These are phyloP conservation scores for Cheirogaleus major DNA, from an alignment of 2,797 vertebrate genomes.

Conservation along the genomic window DNA sequence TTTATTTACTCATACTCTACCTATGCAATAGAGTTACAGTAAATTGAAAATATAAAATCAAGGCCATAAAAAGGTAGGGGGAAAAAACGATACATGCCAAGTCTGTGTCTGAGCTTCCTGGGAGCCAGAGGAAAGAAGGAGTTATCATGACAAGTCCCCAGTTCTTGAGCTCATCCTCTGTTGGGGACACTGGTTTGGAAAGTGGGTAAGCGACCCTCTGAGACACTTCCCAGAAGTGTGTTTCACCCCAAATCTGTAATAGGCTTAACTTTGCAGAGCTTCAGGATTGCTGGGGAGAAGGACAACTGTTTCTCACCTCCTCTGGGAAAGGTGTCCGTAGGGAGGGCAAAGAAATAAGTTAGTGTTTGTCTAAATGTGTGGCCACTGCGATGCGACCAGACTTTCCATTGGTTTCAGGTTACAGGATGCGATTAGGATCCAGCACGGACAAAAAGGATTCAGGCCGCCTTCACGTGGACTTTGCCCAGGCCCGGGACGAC, in stretches of 20 bases:
- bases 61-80: neutral
- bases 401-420: conserved; percentile 86
- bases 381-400: neutral
- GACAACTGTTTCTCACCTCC: neutral
- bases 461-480: conserved; percentile 90
- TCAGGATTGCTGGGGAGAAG: neutral
- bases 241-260: neutral
- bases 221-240: neutral
- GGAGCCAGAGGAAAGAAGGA: conserved; percentile 34
- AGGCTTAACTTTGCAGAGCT: neutral
- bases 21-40: neutral
- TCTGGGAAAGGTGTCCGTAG: fast-evolving
- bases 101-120: conserved; percentile 39
- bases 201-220: neutral
- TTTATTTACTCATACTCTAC: neutral
- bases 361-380: too few species aligned
- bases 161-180: neutral
- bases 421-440: conserved; percentile 90
- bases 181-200: neutral
- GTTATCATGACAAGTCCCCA: neutral
- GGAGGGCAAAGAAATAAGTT: too few species aligned
- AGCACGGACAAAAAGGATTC: conserved; percentile 92
- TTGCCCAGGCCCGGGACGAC: conserved; percentile 90
- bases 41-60: neutral
- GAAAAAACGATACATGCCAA: neutral